Conservation (phyloP, 2,888 invertebrate species). For the Calliopum simillimum region DNA sequence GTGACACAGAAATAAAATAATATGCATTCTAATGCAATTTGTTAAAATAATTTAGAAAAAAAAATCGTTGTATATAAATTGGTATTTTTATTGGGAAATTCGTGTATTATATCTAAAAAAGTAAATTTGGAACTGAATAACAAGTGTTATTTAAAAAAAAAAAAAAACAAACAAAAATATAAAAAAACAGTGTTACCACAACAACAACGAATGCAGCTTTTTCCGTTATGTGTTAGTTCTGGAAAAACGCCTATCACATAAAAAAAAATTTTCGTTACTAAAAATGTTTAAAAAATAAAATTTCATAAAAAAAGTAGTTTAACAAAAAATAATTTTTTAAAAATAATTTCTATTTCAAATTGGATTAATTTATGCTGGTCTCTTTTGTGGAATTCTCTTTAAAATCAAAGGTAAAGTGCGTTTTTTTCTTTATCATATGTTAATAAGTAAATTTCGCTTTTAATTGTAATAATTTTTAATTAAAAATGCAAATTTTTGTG, state of each 20-base stretch:
- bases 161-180: background rate
- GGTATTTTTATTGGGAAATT: too few species aligned
- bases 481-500: slow-evolving; percentile 19
- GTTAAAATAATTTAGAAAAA: background rate
- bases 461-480: slow-evolving; percentile 15
- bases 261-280: slow-evolving; percentile 25
- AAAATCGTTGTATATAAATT: too few species aligned
- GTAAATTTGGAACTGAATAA: background rate
- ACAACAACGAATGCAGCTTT: background rate
- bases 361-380: background rate
- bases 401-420: slow-evolving; percentile 7
- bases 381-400: background rate
- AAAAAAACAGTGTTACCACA: slow-evolving; percentile 6
- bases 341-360: background rate
- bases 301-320: too few species aligned
- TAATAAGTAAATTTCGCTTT: background rate
- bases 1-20: background rate
- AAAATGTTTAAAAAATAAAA: background rate
- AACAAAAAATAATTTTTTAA: background rate
- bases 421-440: background rate
- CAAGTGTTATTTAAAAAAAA: background rate
- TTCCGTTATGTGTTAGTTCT: too few species aligned
- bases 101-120: background rate
- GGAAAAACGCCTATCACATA: background rate
- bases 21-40: slow-evolving; percentile 1